Conservation (phyloP, 2,888 invertebrate genomes). For the Dexiosoma caninum region DNA sequence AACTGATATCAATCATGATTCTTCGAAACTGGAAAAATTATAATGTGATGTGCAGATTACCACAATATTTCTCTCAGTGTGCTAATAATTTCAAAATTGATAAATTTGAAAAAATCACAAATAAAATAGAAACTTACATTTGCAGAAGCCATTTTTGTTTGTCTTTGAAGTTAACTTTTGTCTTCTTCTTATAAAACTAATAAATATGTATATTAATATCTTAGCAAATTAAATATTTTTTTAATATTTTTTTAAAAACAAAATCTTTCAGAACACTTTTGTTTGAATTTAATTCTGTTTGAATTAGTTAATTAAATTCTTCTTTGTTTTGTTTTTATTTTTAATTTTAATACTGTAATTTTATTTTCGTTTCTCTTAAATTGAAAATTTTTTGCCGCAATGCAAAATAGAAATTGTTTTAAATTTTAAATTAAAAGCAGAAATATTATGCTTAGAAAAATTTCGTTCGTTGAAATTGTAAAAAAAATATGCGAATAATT, state of each 20-base stretch:
- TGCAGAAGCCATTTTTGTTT: slow-evolving; percentile 69
- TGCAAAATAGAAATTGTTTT: not conserved
- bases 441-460: slow-evolving; percentile 16
- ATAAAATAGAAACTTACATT: slow-evolving; percentile 69
- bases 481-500: not conserved
- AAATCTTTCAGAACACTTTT: no score
- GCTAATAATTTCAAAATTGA: not conserved
- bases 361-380: slow-evolving; percentile 17
- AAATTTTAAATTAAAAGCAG: slow-evolving; percentile 4
- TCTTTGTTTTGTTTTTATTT: slow-evolving; percentile 30
- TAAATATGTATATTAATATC: no score
- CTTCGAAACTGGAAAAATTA: no score
- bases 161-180: not conserved
- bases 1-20: no score
- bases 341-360: not conserved
- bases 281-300: not conserved
- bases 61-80: not conserved
- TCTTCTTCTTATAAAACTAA: not conserved
- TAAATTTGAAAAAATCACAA: not conserved
- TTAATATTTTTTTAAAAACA: no score
- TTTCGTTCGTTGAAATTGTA: not conserved
- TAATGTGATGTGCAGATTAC: no score
- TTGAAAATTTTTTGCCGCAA: slow-evolving; percentile 24
- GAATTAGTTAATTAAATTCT: not conserved
- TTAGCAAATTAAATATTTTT: no score